These are phyloP conservation scores for Eurystomus gularis DNA, from an alignment of 2,113 vertebrate genomes.

Conservation along the genomic window DNA sequence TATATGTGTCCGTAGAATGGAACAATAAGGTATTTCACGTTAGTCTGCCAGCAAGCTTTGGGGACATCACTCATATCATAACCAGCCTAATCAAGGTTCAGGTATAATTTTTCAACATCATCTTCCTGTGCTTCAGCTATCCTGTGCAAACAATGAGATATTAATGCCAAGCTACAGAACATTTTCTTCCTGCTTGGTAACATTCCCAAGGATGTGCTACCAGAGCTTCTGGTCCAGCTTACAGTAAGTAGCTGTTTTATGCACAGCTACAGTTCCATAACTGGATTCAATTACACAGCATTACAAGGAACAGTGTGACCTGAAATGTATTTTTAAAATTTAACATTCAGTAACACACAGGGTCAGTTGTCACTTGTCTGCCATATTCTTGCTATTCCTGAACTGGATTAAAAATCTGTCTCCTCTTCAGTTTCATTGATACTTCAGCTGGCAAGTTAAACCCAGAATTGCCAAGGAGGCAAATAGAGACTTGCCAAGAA, in stretches of 20 bases:
- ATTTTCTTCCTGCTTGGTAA: background rate
- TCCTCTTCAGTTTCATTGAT: background rate
- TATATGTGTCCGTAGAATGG: background rate
- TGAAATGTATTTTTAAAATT: background rate
- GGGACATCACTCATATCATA: slow-evolving; percentile 10
- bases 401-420: background rate
- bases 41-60: background rate
- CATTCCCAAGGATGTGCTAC: background rate
- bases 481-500: background rate
- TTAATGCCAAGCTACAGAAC: background rate
- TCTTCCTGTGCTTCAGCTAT: background rate
- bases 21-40: slow-evolving; percentile 24
- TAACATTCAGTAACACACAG: background rate
- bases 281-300: background rate
- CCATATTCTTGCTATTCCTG: background rate
- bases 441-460: background rate
- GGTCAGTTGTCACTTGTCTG: background rate
- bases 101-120: background rate
- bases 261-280: background rate
- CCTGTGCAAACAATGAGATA: background rate
- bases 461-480: background rate
- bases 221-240: background rate
- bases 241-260: background rate
- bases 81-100: slow-evolving; percentile 17
- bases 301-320: background rate